Base-by-base conservation (phyloP, 2,113 vertebrate species). In the Tyto alba region DNA sequence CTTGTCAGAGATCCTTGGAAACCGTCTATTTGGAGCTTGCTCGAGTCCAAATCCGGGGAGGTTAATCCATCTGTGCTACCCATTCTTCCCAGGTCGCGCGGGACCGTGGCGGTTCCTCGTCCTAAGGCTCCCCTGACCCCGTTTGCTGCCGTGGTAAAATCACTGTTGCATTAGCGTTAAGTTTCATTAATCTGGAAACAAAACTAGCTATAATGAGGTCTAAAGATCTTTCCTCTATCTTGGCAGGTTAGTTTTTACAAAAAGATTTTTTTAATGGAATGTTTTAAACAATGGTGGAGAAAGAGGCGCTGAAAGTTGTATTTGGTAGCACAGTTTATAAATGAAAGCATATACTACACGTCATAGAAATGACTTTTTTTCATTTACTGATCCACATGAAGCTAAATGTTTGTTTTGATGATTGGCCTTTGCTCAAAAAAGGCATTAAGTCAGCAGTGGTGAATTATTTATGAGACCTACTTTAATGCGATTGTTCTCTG, bases 401-500 rank as follows among this genome's bases (percentile, higher is more conserved):
- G 64, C 71, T 89, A 90, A 86, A 66, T 88, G 76, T 80, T 95
- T 88, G 80, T 86, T 93, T 90, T 84, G n/a, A 38, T 81, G 90
- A 85, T 82, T 57, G 23, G 34, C 19, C 84, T 93, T 85, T 91
- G 67, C 38, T 92, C 55, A 86, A 67, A 60, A 83, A 79, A 73
- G 56, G n/a, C 41, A 93, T 77, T 81, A 83, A 89, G 83, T 87
- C 84, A 56, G 91, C 36, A n/a, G 14, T 16, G 25, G 41, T 87
- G 86, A 94, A 95, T 93, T 86, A 96, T 95, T 93, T n/a, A 89
- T 76, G 50, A 78, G 57, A 74, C 43, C 50, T 85, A 76, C 75
- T 55, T 78, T 47, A 67, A 60, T 29, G 57, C 15, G 36, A 91
- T 93, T 69, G 56, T 29, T 41, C 30, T 67, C 82, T 10, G 16